A percentile compares a stretch with the other conserved stretches of the same genome.
Evolutionary conservation across 2,113 vertebrate genomes (phyloP).

Genomic region (Rhadina sibilatrix): DNA sequence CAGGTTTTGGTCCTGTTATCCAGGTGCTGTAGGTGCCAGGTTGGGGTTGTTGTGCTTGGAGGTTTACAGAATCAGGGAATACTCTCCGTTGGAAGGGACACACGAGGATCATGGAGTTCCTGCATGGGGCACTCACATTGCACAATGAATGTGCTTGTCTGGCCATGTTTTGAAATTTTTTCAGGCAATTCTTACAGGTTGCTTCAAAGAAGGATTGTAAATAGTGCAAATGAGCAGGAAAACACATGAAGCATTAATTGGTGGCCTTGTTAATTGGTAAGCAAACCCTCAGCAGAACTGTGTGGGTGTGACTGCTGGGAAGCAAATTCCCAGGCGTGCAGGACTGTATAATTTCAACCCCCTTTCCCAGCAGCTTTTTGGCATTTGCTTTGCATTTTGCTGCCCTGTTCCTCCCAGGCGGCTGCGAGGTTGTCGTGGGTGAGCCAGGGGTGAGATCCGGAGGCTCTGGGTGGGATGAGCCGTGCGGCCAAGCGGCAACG

Average conservation of each 20-base stretch:
- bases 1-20: background rate
- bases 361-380: background rate
- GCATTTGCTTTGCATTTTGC: background rate
- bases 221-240: conserved; percentile 11
- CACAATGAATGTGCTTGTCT: background rate
- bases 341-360: background rate
- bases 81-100: background rate
- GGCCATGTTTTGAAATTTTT: background rate
- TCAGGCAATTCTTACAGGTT: background rate
- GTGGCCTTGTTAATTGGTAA: conserved; percentile 42
- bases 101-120: background rate
- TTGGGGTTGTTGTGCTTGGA: fast-evolving
- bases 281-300: conserved; percentile 20
- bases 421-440: background rate
- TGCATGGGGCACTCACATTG: fast-evolving
- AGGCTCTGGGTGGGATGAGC: background rate
- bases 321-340: background rate
- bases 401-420: background rate
- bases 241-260: conserved; percentile 9
- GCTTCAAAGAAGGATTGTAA: background rate
- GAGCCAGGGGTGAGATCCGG: background rate
- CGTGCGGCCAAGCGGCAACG: background rate
- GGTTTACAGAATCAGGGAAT: background rate
- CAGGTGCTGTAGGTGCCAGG: background rate
- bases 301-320: conserved; percentile 43